These are phyloP conservation scores for Turdus rufiventris DNA, from an alignment of 2,113 vertebrate genomes.

Conservation along the genomic window DNA sequence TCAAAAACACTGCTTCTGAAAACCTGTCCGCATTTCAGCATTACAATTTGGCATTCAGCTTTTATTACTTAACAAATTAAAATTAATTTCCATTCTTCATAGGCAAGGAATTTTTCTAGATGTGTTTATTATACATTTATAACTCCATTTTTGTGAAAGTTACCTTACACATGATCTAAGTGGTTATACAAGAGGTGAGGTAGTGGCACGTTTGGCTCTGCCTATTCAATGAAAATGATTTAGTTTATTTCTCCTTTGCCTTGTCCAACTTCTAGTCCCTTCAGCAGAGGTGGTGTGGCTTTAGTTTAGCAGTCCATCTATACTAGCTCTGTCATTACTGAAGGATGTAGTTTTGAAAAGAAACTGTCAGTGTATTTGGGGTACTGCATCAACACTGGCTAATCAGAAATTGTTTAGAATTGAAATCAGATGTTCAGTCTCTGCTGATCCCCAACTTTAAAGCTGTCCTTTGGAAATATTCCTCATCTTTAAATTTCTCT, in stretches of 20 bases:
- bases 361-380: background rate
- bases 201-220: background rate
- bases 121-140: constrained; percentile 9
- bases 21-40: background rate
- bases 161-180: background rate
- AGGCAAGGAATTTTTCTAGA: background rate
- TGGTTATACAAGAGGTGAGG: background rate
- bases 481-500: background rate
- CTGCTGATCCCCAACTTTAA: background rate
- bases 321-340: background rate
- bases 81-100: background rate
- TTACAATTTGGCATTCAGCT: background rate
- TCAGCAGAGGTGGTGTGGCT: background rate
- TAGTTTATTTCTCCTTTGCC: constrained; percentile 12
- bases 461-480: background rate
- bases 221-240: background rate
- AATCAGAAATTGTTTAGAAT: background rate
- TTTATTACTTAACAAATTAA: constrained; percentile 30
- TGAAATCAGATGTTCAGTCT: background rate
- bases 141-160: background rate
- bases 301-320: background rate
- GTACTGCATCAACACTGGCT: background rate
- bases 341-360: background rate
- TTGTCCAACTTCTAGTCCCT: background rate
- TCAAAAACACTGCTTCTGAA: constrained; percentile 25